A percentile compares a stretch with the other conserved stretches of the same genome.
These are phyloP conservation scores for Taenioides sp. DNA, from an alignment of 2,797 vertebrate species.

Conservation along the genomic window DNA sequence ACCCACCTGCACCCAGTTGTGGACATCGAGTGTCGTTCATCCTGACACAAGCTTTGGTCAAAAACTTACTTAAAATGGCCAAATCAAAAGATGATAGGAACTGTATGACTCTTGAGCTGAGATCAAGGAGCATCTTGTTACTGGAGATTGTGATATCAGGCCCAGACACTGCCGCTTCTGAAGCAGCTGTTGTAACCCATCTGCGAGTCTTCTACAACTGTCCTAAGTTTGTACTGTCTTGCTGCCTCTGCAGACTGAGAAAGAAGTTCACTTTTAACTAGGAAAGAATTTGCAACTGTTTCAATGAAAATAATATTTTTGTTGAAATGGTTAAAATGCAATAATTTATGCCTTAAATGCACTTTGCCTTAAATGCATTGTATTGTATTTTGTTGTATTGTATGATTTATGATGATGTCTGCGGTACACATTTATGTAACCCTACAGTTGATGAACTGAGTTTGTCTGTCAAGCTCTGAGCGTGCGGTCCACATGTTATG, in stretches of 20 bases:
- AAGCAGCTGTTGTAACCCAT: conserved; percentile 1
- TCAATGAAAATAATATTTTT: neutral
- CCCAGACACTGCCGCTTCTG: neutral
- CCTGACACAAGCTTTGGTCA: no score
- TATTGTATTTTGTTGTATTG: neutral
- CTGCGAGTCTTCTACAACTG: neutral
- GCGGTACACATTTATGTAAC: conserved; percentile 11
- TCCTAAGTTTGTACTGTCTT: neutral
- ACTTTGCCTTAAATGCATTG: neutral
- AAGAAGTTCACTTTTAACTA: neutral
- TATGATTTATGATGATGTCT: neutral
- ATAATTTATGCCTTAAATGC: no score
- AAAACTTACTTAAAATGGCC: no score
- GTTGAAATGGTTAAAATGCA: neutral
- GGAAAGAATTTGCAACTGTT: neutral
- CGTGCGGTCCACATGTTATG: conserved; percentile 40
- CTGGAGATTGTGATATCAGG: neutral
- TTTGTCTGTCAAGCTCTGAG: conserved; percentile 19
- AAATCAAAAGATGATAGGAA: no score
- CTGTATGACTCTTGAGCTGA: neutral
- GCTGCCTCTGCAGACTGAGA: neutral
- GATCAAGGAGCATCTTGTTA: neutral
- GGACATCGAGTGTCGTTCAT: no score
- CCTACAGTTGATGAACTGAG: conserved; percentile 19
- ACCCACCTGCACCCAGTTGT: no score